phyloP scores from a whole-genome alignment of 2,113 vertebrate genomes.

The Macrotis lagotis region DNA sequence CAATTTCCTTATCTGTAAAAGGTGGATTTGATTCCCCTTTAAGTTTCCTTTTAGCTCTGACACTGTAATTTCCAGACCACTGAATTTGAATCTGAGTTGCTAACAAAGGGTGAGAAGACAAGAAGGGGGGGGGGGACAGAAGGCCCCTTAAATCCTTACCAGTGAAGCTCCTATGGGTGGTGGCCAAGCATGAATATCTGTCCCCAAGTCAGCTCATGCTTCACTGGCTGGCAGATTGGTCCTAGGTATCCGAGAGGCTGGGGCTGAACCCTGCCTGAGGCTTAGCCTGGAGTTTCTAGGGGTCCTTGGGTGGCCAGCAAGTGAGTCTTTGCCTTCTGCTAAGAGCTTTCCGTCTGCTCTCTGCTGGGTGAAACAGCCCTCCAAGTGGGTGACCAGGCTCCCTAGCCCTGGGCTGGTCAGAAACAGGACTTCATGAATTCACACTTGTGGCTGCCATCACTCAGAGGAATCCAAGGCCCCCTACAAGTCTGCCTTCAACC shows the following conservation, averaged over 20 bases:
- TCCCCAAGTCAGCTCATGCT: not conserved
- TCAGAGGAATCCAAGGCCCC: not conserved
- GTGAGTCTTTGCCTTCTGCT: not conserved
- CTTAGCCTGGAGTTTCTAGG: not conserved
- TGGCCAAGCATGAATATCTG: not conserved
- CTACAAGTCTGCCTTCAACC: not conserved
- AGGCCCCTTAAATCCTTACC: not conserved
- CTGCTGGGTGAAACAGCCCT: conserved; percentile 26
- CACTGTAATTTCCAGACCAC: not conserved
- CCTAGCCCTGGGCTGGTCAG: not conserved
- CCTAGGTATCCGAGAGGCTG: not conserved
- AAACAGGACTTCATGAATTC: not conserved
- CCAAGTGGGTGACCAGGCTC: conserved; percentile 59
- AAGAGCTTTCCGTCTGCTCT: not conserved
- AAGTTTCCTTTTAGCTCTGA: not conserved
- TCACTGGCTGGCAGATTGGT: not conserved
- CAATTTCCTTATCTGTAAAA: not conserved
- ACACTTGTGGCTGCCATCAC: not conserved
- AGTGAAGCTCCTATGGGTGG: not conserved
- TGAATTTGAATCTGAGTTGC: not conserved
- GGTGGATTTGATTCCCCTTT: not conserved
- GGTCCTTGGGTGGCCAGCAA: not conserved
- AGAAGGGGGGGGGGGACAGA: not conserved
- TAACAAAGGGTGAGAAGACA: not conserved
- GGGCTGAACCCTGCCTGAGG: not conserved